Percentiles rank a stretch among this genome's conserved stretches.
phyloP scores from a whole-genome alignment of 2,797 vertebrate genomes.

The Scomberomorus guttatus region DNA sequence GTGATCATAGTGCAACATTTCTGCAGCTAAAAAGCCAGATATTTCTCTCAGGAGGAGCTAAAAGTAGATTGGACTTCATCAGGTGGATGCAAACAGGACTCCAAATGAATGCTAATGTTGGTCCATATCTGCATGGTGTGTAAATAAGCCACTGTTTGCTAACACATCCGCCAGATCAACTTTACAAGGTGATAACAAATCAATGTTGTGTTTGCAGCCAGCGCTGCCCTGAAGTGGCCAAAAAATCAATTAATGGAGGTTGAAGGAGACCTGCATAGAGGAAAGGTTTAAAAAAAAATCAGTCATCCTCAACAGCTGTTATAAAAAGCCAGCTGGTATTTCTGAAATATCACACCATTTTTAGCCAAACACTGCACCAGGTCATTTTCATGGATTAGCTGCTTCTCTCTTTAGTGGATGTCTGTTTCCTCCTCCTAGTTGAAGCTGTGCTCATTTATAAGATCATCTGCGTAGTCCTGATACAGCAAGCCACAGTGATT shows the following conservation, averaged over 20 bases:
- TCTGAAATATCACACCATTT: background rate
- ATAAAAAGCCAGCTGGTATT: conserved; percentile 3
- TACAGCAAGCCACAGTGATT: background rate
- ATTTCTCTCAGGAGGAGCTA: too few species aligned
- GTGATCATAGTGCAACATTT: background rate
- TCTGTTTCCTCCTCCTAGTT: background rate
- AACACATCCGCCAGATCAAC: too few species aligned
- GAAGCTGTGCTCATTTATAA: conserved; percentile 1
- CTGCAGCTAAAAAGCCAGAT: background rate
- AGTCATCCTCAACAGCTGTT: background rate
- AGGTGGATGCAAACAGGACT: too few species aligned
- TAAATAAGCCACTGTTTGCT: too few species aligned
- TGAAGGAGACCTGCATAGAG: too few species aligned
- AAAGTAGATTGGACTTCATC: too few species aligned
- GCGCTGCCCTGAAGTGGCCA: background rate
- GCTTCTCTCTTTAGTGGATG: background rate
- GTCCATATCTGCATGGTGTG: too few species aligned
- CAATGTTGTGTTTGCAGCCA: background rate
- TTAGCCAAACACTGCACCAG: background rate
- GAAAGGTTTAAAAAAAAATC: background rate
- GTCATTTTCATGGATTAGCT: conserved; percentile 2
- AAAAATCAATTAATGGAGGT: background rate
- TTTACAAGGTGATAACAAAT: too few species aligned
- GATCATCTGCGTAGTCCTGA: background rate
- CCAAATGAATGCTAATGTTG: too few species aligned